Evolutionary conservation across 1,140 invertebrate species (phyloP).

Genomic region (Bursaphelenchus mucronatus): DNA sequence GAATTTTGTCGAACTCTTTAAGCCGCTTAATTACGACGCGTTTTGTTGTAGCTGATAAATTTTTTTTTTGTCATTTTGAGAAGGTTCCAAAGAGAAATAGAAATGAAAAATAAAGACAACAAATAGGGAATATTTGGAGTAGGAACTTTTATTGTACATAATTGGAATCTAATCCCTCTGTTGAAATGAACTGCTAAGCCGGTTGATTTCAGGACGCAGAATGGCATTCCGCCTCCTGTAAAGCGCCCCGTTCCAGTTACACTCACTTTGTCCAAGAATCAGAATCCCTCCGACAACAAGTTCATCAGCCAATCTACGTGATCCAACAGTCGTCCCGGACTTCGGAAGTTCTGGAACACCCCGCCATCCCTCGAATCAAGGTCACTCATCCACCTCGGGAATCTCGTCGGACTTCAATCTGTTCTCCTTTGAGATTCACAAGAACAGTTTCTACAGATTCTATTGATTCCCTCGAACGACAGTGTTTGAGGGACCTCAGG

Average conservation of each 20-base stretch:
- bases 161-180: too few species aligned
- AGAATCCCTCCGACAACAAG: constrained; percentile 6
- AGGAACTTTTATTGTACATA: too few species aligned
- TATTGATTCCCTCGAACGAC: constrained; percentile 39
- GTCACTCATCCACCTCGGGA: constrained; percentile 8
- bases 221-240: constrained; percentile 22
- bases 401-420: constrained; percentile 10
- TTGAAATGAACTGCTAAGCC: too few species aligned
- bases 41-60: too few species aligned
- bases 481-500: constrained; percentile 40
- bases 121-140: too few species aligned
- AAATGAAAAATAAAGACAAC: too few species aligned
- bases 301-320: constrained; percentile 1
- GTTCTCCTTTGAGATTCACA: constrained; percentile 17
- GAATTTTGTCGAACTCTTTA: too few species aligned
- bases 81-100: too few species aligned
- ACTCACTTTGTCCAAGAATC: constrained; percentile 8
- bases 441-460: constrained; percentile 35
- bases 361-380: constrained; percentile 5
- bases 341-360: constrained; percentile 5
- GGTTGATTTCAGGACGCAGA: constrained; percentile 15
- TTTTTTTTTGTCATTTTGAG: too few species aligned
- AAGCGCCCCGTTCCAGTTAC: constrained; percentile 17
- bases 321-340: constrained; percentile 2
- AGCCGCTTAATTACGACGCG: too few species aligned